Percentiles rank a stretch among this genome's conserved stretches.
Conservation (phyloP, 1,140 invertebrate genomes). For the Pomacea maculata region DNA sequence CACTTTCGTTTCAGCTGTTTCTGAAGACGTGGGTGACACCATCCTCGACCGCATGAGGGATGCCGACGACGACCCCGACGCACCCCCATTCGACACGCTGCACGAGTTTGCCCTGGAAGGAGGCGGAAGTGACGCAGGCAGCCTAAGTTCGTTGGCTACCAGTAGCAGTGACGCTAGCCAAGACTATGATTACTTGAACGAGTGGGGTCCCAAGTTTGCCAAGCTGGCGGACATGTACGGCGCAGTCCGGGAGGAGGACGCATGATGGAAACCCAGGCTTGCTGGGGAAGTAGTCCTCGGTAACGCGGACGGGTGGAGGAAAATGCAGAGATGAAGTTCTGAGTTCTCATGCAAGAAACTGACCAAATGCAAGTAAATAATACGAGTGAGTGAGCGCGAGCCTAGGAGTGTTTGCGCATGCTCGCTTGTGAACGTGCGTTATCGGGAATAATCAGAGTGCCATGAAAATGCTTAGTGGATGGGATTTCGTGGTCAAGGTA, state of each 20-base stretch:
- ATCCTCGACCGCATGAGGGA: slow-evolving; percentile 95
- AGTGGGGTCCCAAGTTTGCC: slow-evolving; percentile 96
- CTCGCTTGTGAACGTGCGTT: too few relatives aligned
- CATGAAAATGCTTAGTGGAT: too few relatives aligned
- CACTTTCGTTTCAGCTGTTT: slow-evolving; percentile 29
- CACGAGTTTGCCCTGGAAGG: slow-evolving; percentile 98
- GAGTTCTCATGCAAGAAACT: too few relatives aligned
- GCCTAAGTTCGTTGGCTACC: slow-evolving; percentile 89
- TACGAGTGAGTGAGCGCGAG: too few relatives aligned
- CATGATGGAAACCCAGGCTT: neutral
- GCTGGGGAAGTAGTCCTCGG: too few relatives aligned
- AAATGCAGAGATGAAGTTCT: too few relatives aligned
- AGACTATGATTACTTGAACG: slow-evolving; percentile 95
- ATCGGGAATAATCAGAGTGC: too few relatives aligned
- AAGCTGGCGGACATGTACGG: slow-evolving; percentile 97
- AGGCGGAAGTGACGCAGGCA: slow-evolving; percentile 94
- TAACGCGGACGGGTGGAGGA: too few relatives aligned
- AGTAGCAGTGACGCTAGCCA: slow-evolving; percentile 91
- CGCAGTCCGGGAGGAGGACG: slow-evolving; percentile 41
- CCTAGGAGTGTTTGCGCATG: too few relatives aligned
- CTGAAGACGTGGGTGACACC: slow-evolving; percentile 86
- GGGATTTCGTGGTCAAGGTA: too few relatives aligned
- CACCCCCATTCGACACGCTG: slow-evolving; percentile 95
- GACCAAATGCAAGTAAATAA: too few relatives aligned
- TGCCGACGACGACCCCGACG: slow-evolving; percentile 93